phyloP scores from a whole-genome alignment of 2,888 invertebrate species.

The Octodonta nipae region DNA sequence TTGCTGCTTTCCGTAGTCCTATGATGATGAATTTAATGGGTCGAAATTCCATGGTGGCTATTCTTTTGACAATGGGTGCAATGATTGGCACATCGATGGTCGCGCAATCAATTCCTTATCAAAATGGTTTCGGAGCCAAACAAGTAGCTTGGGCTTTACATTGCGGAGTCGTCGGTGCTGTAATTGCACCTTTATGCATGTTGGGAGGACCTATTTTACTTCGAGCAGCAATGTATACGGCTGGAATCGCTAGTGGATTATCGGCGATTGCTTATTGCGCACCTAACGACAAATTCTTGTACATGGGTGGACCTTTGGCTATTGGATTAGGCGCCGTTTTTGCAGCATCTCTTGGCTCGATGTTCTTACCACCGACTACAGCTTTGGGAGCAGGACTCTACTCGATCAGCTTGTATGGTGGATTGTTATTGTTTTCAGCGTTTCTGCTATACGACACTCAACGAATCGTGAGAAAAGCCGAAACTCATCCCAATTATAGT shows the following conservation, averaged over 20 bases:
- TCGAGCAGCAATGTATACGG: slow-evolving; percentile 90
- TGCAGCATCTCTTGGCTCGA: slow-evolving; percentile 77
- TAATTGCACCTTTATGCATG: slow-evolving; percentile 83
- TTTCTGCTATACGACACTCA: slow-evolving; percentile 95
- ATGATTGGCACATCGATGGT: slow-evolving; percentile 83
- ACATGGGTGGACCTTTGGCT: slow-evolving; percentile 89
- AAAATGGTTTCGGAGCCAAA: slow-evolving; percentile 65
- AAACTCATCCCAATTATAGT: slow-evolving; percentile 53
- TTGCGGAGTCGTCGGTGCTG: slow-evolving; percentile 75
- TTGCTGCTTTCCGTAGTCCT: slow-evolving; percentile 72
- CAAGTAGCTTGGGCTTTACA: slow-evolving; percentile 78
- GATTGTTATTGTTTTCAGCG: slow-evolving; percentile 84
- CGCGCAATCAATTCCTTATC: slow-evolving; percentile 73
- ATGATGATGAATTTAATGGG: slow-evolving; percentile 66
- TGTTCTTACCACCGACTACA: slow-evolving; percentile 83
- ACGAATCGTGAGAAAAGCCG: slow-evolving; percentile 74
- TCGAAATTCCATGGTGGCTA: slow-evolving; percentile 66
- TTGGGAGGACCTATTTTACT: slow-evolving; percentile 82
- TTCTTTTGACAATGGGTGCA: slow-evolving; percentile 65
- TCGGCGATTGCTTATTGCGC: slow-evolving; percentile 90
- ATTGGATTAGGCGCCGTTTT: slow-evolving; percentile 94
- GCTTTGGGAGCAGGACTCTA: slow-evolving; percentile 83
- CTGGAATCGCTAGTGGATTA: slow-evolving; percentile 87
- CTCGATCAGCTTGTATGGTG: slow-evolving; percentile 87
- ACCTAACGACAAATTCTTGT: slow-evolving; percentile 90